Evolutionary conservation across 2,113 vertebrate genomes (phyloP).

Genomic region (Pterocles orientalis): DNA sequence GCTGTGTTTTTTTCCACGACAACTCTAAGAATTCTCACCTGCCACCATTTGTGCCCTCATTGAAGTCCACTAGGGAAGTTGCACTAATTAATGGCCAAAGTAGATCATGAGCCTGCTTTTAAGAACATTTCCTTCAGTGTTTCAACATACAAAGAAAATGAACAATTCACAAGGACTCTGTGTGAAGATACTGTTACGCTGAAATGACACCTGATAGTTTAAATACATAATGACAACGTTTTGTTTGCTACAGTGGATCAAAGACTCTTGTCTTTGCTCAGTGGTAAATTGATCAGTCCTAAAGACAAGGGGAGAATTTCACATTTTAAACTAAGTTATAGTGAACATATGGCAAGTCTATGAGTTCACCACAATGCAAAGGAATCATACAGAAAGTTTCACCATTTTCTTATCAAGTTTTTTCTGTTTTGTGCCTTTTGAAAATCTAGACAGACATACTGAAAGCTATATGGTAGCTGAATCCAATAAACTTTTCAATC

Average conservation of each 20-base stretch:
- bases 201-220: not conserved
- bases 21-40: not conserved
- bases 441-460: not conserved
- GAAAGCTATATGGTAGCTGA: not conserved
- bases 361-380: not conserved
- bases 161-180: not conserved
- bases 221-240: not conserved
- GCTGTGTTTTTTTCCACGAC: not conserved
- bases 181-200: not conserved
- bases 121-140: not conserved
- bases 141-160: not conserved
- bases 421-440: not conserved
- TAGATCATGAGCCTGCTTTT: not conserved
- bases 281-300: not conserved
- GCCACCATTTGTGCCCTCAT: not conserved
- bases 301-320: not conserved
- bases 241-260: not conserved
- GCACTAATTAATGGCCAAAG: not conserved
- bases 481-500: not conserved
- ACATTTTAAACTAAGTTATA: not conserved
- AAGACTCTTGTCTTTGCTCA: not conserved
- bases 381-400: not conserved
- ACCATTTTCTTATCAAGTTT: not conserved
- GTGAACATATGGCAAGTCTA: not conserved
- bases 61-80: not conserved